Evolutionary conservation across 2,797 vertebrate species (phyloP), one percentile per base, ranked within the genome.

Genomic region (Manis crassicaudata): DNA sequence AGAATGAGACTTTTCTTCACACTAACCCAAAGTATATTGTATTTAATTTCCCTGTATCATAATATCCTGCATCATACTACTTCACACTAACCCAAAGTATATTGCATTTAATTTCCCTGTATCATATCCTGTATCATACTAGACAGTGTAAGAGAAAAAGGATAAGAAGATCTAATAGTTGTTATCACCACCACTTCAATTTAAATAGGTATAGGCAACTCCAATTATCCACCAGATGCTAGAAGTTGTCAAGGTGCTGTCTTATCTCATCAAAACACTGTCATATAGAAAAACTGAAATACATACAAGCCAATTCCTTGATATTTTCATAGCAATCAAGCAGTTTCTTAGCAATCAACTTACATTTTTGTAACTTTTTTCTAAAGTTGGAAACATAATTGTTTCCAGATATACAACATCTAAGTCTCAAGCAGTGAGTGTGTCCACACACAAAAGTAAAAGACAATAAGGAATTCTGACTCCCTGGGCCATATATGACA

Each of bases 1-100:
- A 89, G 67, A 96, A 83, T 63, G 25, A 67, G 16, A 62, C 1
- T 76, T 93, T 89, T 94, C 54, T 84, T 94, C 60, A 50, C 40
- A 63, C 10, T 68, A 40, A 40, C 37, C 37, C 37, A 40, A 40
- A 89, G 37, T 83, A 40, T 56, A n/a, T 11, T 58, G 27, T 50
- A 50, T 46, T 93, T 72, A 32, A 43, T 84, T 92, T 84, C 16
- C 32, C 43, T 4, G 16, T 40, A 77, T 60, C 87, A 10, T 63
- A 7, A 40, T 40, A 40, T 12, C 23, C 21, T 67, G 5, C 20
- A 21, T 17, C 32, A 20, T 37, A 12, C 13, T 8, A 16, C 37
- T 40, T 40, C 37, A 40, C 37, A 40, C 37, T 40, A 40, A 40
- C 37, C 37, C 37, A 40, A 40, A 89, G 37, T 83, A 40, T 56